These are phyloP conservation scores for Temnothorax longispinosus DNA, from an alignment of 1,140 invertebrate species.

Conservation along the genomic window DNA sequence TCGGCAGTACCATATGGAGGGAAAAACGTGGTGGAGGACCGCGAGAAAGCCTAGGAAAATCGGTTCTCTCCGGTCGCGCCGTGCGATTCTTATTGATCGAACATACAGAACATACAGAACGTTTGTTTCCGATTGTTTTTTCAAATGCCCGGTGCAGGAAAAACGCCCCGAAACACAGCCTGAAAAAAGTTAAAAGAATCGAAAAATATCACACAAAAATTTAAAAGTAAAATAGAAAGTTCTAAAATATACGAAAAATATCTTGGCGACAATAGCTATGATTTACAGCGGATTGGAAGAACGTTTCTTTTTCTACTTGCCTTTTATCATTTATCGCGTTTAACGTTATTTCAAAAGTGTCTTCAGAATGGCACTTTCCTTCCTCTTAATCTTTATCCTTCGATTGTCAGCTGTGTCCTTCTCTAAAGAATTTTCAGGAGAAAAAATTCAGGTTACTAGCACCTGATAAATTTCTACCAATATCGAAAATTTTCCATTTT, in stretches of 20 bases:
- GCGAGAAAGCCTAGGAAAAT: slow-evolving; percentile 30
- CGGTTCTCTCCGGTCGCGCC: background rate
- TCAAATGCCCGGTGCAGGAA: background rate
- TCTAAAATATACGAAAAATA: background rate
- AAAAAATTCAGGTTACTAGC: background rate
- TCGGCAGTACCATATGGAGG: background rate
- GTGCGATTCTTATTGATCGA: background rate
- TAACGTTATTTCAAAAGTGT: background rate
- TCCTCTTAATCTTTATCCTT: background rate
- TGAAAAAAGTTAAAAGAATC: background rate
- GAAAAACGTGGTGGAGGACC: background rate
- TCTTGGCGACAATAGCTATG: background rate
- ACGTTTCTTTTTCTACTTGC: no score
- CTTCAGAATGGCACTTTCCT: background rate
- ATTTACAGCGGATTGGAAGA: background rate
- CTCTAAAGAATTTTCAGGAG: background rate
- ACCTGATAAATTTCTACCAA: background rate
- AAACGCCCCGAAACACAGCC: background rate
- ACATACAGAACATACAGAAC: background rate
- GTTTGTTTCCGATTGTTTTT: slow-evolving; percentile 33
- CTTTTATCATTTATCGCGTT: background rate
- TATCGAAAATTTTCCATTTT: slow-evolving; percentile 7
- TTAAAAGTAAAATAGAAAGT: slow-evolving; percentile 23
- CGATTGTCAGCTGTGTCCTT: background rate
- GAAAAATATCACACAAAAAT: slow-evolving; percentile 28